phyloP scores from a whole-genome alignment of 2,888 invertebrate species.

The Mythimna vitellina region DNA sequence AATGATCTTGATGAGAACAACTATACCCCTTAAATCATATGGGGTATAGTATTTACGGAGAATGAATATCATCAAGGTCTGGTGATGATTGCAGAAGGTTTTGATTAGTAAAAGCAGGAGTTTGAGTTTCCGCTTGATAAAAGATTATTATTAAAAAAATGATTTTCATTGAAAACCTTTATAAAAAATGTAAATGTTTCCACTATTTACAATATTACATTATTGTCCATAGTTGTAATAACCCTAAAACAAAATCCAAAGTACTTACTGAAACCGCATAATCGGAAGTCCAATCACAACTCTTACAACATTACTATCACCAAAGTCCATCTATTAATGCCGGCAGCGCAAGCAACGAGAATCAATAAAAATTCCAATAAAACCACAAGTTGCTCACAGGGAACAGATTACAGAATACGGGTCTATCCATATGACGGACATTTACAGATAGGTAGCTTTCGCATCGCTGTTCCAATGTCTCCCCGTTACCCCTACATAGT shows the following conservation, averaged over 20 bases:
- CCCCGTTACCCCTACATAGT: slow-evolving; percentile 51
- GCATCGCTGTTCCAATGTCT: slow-evolving; percentile 22
- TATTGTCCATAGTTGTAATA: neutral
- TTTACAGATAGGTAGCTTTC: slow-evolving; percentile 26
- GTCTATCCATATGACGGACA: slow-evolving; percentile 28
- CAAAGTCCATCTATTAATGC: slow-evolving; percentile 22
- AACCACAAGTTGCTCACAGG: slow-evolving; percentile 33
- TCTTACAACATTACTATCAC: neutral
- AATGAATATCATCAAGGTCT: too few species aligned
- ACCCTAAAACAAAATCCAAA: neutral
- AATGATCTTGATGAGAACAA: too few species aligned
- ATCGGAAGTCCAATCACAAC: neutral
- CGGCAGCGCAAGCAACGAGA: slow-evolving; percentile 10
- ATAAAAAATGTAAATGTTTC: too few species aligned
- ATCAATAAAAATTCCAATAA: slow-evolving; percentile 38
- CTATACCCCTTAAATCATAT: too few species aligned
- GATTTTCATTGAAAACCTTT: too few species aligned
- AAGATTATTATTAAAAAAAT: too few species aligned
- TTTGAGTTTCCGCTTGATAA: too few species aligned
- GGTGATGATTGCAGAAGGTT: too few species aligned
- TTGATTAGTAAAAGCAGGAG: too few species aligned
- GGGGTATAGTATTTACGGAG: too few species aligned
- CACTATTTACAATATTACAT: neutral
- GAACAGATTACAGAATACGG: slow-evolving; percentile 35
- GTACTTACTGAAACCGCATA: slow-evolving; percentile 1